Evolutionary conservation across 1,140 invertebrate genomes (phyloP), one percentile per base, ranked within the genome.

Genomic region (Aphidius gifuensis): DNA sequence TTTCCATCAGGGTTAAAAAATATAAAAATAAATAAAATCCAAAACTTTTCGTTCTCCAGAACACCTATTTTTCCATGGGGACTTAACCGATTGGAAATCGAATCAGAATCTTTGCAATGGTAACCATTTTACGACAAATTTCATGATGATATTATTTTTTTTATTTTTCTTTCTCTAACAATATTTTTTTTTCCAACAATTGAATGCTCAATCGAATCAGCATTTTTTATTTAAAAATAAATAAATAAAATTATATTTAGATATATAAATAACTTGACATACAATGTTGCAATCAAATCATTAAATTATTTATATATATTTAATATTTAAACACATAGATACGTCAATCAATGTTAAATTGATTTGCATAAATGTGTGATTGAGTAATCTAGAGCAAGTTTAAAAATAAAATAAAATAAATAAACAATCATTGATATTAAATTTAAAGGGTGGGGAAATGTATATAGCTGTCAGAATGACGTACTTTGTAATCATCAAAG

Each of bases 401-500:
- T 32, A 32, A 32, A 32, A 32, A 32, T 32, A 32, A 32, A 32
- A 32, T 32, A 16, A 16, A 16, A 62, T 69, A 74, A 76, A 79
- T 80, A 16, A 16, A 16, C 16, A 16, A 16, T 16, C 16, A 80
- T 80, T 80, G 79, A 80, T 80, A 80, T 80, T 79, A 80, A 32
- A 32, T 32, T 32, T 32, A 32, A 32, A 32, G 16, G 16, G 16
- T 16, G 16, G 16, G 16, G 16, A 16, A 16, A 16, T 16, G 16
- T 16, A 16, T 16, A 16, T 16, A 16, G 1, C 23, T 32, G 23
- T 32, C 23, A 32, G 23, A 32, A 71, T 49, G 75, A 68, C 73
- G 72, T 74, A 74, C 77, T 79, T 80, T 80, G 77, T 79, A 79
- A 79, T 80, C 78, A 79, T 80, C 78, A 79, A 71, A 70, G 67